Base-by-base conservation (phyloP, 2,888 invertebrate genomes). In the Polydrusus tereticollis region DNA sequence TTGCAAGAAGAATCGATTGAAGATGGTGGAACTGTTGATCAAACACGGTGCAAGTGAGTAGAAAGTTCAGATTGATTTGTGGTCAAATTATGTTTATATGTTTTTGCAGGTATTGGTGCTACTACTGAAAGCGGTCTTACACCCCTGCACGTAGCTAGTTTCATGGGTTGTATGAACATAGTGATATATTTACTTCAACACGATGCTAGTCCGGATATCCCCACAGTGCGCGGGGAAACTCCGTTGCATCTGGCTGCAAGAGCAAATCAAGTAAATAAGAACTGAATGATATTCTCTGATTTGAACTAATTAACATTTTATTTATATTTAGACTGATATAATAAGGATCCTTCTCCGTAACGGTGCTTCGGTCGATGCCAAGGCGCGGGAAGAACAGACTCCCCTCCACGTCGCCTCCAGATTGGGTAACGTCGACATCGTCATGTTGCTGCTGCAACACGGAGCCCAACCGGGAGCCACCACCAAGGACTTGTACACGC, bases 141-240 rank as follows among this genome's bases (percentile, higher is more conserved):
- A 1, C 98, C 98, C 0, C 89, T 99, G 23, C 99, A 99, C 87
- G 99, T 99, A 74, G 98, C 98, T 6, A 94, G 97, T 79, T 99
- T 99, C 88, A 99, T 99, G 98, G 99, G 99, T 72, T 98, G 98
- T 86, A 97, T 98, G 96, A 98, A 98, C 87, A 98, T 99, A 82
- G 98, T 98, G 76, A 94, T 99, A 81, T 97, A 95, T 86, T 88
- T 99, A 83, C 89, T 99, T 74, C 95, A 96, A 86, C 93, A 97
- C 80, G 96, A 97, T 75, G 98, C 98, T 18, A 93, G 93, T 82
- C 95, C 97, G 0, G 98, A 99, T 87, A 93, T 95, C 66, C 94
- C 96, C 72, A 99, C 99, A 0, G 95, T 99, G 20, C 89, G 99
- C 18, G 98, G 98, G 0, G 99, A 99, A 87, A 98, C 98, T 0